Evolutionary conservation across 2,113 vertebrate species (phyloP).

Genomic region (Brachypodius melanocephalos): DNA sequence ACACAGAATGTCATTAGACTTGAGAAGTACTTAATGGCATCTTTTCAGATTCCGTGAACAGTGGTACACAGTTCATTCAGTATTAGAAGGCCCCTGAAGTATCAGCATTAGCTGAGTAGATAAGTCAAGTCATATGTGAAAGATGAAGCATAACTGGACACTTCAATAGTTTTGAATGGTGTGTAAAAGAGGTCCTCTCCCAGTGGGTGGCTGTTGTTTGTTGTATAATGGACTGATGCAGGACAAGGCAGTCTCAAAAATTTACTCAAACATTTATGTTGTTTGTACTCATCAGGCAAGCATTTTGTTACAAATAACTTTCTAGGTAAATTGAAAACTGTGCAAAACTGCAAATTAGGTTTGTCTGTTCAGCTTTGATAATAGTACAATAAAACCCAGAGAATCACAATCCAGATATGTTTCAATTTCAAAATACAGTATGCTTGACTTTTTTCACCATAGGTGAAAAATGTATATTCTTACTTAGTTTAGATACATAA

Average conservation of each 20-base stretch:
- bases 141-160: constrained; percentile 1
- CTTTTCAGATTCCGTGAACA: not conserved
- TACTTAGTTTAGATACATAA: not conserved
- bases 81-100: not conserved
- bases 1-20: not conserved
- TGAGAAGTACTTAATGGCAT: not conserved
- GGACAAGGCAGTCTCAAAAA: not conserved
- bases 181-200: not conserved
- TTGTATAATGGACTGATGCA: not conserved
- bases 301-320: not conserved
- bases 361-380: not conserved
- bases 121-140: not conserved
- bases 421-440: not conserved
- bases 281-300: not conserved
- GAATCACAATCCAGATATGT: not conserved
- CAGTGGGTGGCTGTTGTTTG: not conserved
- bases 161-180: not conserved
- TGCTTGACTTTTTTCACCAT: not conserved
- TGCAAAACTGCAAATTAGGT: not conserved
- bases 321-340: not conserved
- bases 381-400: not conserved
- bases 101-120: not conserved
- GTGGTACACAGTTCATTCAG: not conserved
- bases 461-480: not conserved
- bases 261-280: not conserved